Evolutionary conservation across 92 coral and sea anemone species (phyloP).

Genomic region (Chrysogorgia sp.): DNA sequence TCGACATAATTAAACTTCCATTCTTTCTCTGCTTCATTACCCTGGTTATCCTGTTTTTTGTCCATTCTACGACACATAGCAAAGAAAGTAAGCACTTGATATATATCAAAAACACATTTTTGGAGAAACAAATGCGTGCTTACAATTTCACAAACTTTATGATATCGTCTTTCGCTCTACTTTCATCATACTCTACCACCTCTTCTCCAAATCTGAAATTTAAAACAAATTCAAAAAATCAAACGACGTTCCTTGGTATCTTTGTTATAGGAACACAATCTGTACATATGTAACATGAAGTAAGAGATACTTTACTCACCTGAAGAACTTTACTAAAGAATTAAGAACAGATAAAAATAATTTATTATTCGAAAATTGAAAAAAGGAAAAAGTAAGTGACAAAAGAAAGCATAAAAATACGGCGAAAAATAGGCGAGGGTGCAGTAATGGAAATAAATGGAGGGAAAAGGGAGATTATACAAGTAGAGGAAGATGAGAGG

Average conservation of each 20-base stretch:
- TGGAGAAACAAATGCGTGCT: conserved; percentile 4
- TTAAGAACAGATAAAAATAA: neutral
- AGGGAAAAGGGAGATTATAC: too few relatives aligned
- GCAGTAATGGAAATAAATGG: too few relatives aligned
- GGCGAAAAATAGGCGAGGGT: too few relatives aligned
- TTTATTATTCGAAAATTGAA: neutral
- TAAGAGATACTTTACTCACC: conserved; percentile 52
- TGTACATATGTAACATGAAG: neutral
- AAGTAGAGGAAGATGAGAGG: too few relatives aligned
- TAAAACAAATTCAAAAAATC: neutral
- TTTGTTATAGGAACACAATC: neutral
- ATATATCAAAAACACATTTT: neutral
- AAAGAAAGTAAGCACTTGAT: neutral
- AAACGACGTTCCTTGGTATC: neutral
- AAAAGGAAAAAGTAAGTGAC: neutral
- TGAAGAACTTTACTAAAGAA: conserved; percentile 37
- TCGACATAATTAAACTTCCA: conserved; percentile 48
- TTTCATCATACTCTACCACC: conserved; percentile 76
- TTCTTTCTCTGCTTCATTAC: conserved; percentile 36
- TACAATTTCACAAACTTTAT: conserved; percentile 80
- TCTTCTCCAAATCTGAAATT: conserved; percentile 68
- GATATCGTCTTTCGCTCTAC: conserved; percentile 70
- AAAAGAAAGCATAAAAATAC: neutral
- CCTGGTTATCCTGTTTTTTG: conserved; percentile 10
- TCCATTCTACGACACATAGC: conserved; percentile 12